phyloP scores from a whole-genome alignment of 1,140 invertebrate species.

The Macrosteles quadrilineatus region DNA sequence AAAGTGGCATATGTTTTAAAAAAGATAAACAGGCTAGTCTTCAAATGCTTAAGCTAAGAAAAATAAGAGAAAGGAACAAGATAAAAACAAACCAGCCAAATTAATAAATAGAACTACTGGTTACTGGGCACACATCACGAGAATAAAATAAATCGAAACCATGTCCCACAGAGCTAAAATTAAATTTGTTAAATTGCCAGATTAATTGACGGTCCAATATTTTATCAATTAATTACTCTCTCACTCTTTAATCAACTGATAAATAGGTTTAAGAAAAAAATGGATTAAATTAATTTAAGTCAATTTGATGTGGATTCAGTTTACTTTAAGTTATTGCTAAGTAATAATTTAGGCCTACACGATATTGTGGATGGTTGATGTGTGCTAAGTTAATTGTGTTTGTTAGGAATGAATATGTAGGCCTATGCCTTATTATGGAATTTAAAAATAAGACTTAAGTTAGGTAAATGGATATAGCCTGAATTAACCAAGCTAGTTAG shows the following conservation, averaged over 20 bases:
- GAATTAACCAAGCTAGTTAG: constrained; percentile 8
- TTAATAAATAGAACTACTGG: background rate
- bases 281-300: too few species aligned
- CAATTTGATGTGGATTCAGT: too few species aligned
- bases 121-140: background rate
- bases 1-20: background rate
- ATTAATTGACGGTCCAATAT: too few species aligned
- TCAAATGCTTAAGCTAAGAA: background rate
- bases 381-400: background rate
- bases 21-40: background rate
- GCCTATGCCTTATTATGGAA: background rate
- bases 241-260: too few species aligned
- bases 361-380: background rate
- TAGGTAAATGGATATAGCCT: background rate
- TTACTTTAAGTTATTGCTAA: too few species aligned
- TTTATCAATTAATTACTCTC: too few species aligned
- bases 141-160: background rate
- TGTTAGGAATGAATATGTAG: background rate
- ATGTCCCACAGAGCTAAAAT: background rate
- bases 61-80: too few species aligned
- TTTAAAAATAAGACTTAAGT: too few species aligned
- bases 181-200: background rate
- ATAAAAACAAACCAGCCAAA: background rate
- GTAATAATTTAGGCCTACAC: background rate
- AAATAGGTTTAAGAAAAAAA: too few species aligned